These are phyloP conservation scores for Solea senegalensis DNA, from an alignment of 2,113 vertebrate genomes.

Conservation along the genomic window DNA sequence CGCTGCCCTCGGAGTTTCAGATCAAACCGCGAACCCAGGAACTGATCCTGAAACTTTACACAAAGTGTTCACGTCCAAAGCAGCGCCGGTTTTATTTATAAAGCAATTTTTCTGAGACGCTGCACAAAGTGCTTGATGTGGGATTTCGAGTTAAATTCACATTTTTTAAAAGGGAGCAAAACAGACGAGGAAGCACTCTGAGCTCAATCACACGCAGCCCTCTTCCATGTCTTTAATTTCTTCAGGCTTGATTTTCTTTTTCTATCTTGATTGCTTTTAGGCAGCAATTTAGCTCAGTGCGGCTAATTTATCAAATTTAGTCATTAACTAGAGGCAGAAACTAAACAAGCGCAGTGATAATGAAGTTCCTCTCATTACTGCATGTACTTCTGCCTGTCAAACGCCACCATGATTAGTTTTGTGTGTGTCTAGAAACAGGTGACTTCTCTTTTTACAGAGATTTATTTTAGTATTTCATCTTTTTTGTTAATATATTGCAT, in stretches of 20 bases:
- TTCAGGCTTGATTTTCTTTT: slow-evolving; percentile 49
- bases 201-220: slow-evolving; percentile 23
- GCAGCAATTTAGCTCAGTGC: slow-evolving; percentile 48
- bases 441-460: no score
- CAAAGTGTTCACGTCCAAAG: slow-evolving; percentile 29
- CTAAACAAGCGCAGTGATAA: slow-evolving; percentile 51
- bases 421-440: no score
- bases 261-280: slow-evolving; percentile 55
- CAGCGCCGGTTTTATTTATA: slow-evolving; percentile 39
- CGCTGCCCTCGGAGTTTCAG: slow-evolving; percentile 12
- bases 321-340: slow-evolving; percentile 59
- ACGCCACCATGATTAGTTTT: no score
- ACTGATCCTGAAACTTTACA: slow-evolving; percentile 24
- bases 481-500: no score
- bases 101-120: slow-evolving; percentile 2
- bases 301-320: slow-evolving; percentile 62
- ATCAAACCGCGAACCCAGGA: slow-evolving; percentile 36
- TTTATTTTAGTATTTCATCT: no score
- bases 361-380: slow-evolving; percentile 26
- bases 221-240: slow-evolving; percentile 43
- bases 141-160: slow-evolving; percentile 32
- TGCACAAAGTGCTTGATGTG: slow-evolving; percentile 15
- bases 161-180: slow-evolving; percentile 20
- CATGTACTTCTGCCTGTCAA: no score
- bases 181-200: slow-evolving; percentile 19